A percentile compares a stretch with the other conserved stretches of the same genome.
phyloP scores from a whole-genome alignment of 2,888 invertebrate genomes.

The Drosophila falleni region DNA sequence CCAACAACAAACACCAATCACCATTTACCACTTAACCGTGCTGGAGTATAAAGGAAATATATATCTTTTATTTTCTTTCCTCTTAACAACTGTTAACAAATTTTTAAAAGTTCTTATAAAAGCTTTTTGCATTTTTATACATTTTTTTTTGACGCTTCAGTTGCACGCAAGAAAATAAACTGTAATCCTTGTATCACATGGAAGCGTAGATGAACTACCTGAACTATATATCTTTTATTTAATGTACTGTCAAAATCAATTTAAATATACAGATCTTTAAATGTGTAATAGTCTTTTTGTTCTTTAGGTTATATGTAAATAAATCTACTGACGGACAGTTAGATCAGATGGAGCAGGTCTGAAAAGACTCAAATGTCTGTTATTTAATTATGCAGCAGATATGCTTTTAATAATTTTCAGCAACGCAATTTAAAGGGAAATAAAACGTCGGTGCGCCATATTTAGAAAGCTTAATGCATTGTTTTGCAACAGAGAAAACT shows the following conservation, averaged over 20 bases:
- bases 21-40: not conserved
- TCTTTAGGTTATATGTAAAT: too few species aligned
- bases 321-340: too few species aligned
- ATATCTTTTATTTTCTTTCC: not conserved
- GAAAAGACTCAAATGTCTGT: too few species aligned
- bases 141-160: not conserved
- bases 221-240: not conserved
- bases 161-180: slow-evolving; percentile 5
- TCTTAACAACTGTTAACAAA: slow-evolving; percentile 6
- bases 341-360: too few species aligned
- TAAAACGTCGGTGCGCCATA: too few species aligned
- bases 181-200: not conserved
- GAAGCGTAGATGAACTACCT: not conserved
- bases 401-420: not conserved
- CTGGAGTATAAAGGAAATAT: not conserved
- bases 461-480: not conserved
- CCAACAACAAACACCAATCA: slow-evolving; percentile 3
- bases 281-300: too few species aligned
- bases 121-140: slow-evolving; percentile 11
- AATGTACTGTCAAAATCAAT: not conserved
- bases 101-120: slow-evolving; percentile 17
- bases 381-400: not conserved
- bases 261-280: too few species aligned
- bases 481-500: slow-evolving; percentile 13
- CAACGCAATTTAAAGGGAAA: not conserved